A percentile compares a stretch with the other conserved stretches of the same genome.
Evolutionary conservation across 2,113 vertebrate species (phyloP).

Genomic region (Cyanoramphus novaezelandiae): DNA sequence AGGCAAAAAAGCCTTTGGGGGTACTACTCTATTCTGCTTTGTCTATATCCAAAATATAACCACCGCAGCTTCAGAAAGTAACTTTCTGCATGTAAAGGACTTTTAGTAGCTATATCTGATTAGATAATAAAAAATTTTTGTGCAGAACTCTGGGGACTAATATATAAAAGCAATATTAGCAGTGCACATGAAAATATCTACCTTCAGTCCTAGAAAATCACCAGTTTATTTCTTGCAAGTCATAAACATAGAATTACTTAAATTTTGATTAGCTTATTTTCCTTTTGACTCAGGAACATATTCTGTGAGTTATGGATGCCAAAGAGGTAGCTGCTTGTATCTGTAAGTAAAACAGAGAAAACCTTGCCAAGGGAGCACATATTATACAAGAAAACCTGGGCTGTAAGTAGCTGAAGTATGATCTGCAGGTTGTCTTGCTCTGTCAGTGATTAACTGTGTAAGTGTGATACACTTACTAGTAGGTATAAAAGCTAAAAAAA

Average conservation of each 20-base stretch:
- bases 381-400: neutral
- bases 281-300: neutral
- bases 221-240: neutral
- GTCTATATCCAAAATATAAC: neutral
- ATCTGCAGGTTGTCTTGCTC: neutral
- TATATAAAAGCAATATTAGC: neutral
- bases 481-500: neutral
- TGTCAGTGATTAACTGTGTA: neutral
- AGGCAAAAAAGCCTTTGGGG: neutral
- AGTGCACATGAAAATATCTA: neutral
- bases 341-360: neutral
- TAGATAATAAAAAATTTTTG: neutral
- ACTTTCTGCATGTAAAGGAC: neutral
- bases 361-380: rapidly evolving
- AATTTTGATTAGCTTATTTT: neutral
- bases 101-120: neutral
- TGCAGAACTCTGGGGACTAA: neutral
- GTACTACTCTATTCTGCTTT: neutral
- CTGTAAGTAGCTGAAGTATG: neutral
- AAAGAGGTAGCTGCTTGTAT: neutral
- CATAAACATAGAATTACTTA: neutral
- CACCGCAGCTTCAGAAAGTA: neutral
- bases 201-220: neutral
- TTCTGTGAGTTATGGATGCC: neutral
- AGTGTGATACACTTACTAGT: neutral